Conservation (phyloP, 2,888 invertebrate species). For the Nemapogon koenigi region DNA sequence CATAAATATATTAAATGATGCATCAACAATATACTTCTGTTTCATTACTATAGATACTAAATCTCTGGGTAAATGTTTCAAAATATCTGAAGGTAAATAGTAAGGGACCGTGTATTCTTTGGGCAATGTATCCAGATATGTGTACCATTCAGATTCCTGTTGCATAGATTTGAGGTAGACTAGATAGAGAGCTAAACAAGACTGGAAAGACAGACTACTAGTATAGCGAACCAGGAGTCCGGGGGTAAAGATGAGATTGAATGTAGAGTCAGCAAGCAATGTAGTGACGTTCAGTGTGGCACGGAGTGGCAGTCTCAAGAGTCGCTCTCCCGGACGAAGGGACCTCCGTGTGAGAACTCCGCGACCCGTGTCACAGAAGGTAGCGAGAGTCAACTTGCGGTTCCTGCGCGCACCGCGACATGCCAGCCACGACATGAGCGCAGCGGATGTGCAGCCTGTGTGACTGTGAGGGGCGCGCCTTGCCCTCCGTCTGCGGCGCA, state of each 20-base stretch:
- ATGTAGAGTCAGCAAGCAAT: constrained; percentile 54
- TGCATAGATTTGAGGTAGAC: constrained; percentile 69
- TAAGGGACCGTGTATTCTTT: constrained; percentile 70
- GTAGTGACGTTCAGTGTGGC: constrained; percentile 67
- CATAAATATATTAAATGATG: constrained; percentile 47
- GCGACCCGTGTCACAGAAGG: constrained; percentile 73
- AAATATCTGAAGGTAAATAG: constrained; percentile 66
- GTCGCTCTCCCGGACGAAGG: constrained; percentile 61
- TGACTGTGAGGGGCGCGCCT: too few relatives aligned
- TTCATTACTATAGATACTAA: constrained; percentile 57
- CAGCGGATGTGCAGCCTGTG: too few relatives aligned
- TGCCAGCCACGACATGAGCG: too few relatives aligned
- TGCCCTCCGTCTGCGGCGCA: too few relatives aligned
- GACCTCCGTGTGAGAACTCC: constrained; percentile 71
- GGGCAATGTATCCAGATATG: constrained; percentile 76
- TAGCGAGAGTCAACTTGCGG: constrained; percentile 58
- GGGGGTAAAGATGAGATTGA: constrained; percentile 53
- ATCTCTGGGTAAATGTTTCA: constrained; percentile 61
- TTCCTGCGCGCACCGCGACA: too few relatives aligned
- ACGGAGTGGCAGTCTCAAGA: constrained; percentile 67
- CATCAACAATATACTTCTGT: constrained; percentile 53
- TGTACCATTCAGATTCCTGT: constrained; percentile 60
- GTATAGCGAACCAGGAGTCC: constrained; percentile 50
- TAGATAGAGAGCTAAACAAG: constrained; percentile 77
- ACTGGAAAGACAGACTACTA: constrained; percentile 67